Conservation (phyloP, 1,140 invertebrate genomes). For the Tetragonula clypearis region DNA sequence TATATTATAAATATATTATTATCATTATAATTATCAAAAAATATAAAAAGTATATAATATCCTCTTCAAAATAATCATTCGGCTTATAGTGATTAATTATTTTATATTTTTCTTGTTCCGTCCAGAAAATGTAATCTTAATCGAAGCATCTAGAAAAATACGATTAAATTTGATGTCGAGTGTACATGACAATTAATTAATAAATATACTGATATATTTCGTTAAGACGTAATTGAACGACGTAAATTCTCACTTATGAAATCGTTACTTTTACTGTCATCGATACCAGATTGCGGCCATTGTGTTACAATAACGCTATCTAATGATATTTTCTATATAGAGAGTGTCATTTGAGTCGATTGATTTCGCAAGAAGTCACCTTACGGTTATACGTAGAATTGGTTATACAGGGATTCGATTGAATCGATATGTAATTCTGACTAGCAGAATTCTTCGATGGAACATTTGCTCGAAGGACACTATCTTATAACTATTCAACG, state of each 20-base stretch:
- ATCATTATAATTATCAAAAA: no score
- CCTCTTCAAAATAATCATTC: not conserved
- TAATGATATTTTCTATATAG: conserved; percentile 1
- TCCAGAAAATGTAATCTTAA: not conserved
- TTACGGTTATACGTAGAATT: conserved; percentile 20
- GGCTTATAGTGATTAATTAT: not conserved
- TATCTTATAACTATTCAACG: conserved; percentile 22
- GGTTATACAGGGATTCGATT: conserved; percentile 5
- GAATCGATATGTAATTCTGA: conserved; percentile 26
- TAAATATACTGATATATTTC: not conserved
- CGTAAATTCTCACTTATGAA: conserved; percentile 5
- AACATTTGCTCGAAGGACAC: conserved; percentile 33
- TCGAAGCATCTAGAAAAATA: not conserved
- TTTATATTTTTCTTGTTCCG: not conserved
- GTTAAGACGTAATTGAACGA: not conserved
- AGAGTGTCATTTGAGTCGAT: conserved; percentile 33
- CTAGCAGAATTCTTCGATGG: conserved; percentile 20
- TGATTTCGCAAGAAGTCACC: conserved; percentile 37
- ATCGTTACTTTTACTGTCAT: conserved; percentile 41
- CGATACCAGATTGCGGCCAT: conserved; percentile 34
- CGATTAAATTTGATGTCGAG: not conserved
- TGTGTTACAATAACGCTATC: conserved; percentile 22
- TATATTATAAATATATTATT: no score
- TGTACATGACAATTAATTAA: not conserved
- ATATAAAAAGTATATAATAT: no score